A percentile compares a stretch with the other conserved stretches of the same genome.
phyloP scores from a whole-genome alignment of 2,888 invertebrate genomes.

The Epistrophe grossulariae region DNA sequence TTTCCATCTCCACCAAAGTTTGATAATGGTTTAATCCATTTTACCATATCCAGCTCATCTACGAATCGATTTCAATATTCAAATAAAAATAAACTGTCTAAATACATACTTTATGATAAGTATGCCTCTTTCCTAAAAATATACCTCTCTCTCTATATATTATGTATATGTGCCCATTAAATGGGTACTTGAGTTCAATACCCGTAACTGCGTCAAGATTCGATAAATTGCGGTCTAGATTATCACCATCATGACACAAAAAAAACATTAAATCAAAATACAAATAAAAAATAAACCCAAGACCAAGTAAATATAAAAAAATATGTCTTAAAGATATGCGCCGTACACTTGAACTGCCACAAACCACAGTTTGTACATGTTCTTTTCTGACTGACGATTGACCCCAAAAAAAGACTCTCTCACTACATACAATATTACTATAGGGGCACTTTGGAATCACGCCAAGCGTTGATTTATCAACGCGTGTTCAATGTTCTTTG shows the following conservation, averaged over 20 bases:
- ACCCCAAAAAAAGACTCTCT: conserved; percentile 13
- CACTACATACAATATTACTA: neutral
- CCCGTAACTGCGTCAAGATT: conserved; percentile 8
- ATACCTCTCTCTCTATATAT: neutral
- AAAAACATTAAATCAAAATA: neutral
- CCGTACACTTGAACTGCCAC: conserved; percentile 13
- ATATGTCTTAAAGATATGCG: conserved; percentile 27
- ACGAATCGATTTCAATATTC: neutral
- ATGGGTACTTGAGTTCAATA: conserved; percentile 14
- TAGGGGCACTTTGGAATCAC: conserved; percentile 46
- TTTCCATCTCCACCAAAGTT: too few relatives aligned
- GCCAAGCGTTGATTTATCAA: conserved; percentile 66
- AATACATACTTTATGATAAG: neutral
- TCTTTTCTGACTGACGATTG: conserved; percentile 16
- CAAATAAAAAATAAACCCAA: conserved; percentile 1
- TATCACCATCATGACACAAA: conserved; percentile 9
- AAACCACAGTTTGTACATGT: neutral
- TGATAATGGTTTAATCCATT: too few relatives aligned
- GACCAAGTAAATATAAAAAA: neutral
- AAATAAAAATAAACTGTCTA: neutral
- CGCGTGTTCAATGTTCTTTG: conserved; percentile 45
- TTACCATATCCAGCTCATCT: too few relatives aligned
- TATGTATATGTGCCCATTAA: neutral
- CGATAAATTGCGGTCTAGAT: conserved; percentile 1
- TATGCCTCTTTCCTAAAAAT: neutral